These are phyloP conservation scores for Pseudomugil gertrudae DNA, from an alignment of 2,797 vertebrate genomes.

Conservation along the genomic window DNA sequence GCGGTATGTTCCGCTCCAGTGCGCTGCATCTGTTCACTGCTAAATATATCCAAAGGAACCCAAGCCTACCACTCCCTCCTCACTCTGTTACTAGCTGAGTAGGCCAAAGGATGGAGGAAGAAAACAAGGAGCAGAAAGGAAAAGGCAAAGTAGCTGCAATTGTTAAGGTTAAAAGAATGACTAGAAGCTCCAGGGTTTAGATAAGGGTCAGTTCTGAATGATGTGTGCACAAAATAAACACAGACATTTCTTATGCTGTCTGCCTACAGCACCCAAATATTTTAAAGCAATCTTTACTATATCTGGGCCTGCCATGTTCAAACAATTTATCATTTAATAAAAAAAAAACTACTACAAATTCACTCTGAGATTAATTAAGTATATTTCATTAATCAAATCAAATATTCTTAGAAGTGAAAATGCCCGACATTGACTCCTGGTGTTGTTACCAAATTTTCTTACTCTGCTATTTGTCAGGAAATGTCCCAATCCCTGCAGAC, in stretches of 20 bases:
- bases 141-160: constrained; percentile 20
- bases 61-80: constrained; percentile 57
- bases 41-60: constrained; percentile 79
- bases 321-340: too few species aligned
- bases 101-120: constrained; percentile 54
- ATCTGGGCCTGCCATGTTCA: too few species aligned
- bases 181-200: constrained; percentile 17
- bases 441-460: too few species aligned
- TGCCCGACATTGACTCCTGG: too few species aligned
- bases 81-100: constrained; percentile 57
- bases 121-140: constrained; percentile 23
- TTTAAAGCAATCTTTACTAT: too few species aligned
- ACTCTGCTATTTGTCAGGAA: too few species aligned
- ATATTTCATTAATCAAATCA: too few species aligned
- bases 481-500: too few species aligned
- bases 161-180: constrained; percentile 31
- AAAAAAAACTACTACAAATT: too few species aligned
- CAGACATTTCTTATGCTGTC: constrained; percentile 17
- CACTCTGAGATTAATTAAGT: too few species aligned
- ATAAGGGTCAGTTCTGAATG: constrained; percentile 16
- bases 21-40: constrained; percentile 76
- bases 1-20: constrained; percentile 72
- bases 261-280: constrained; percentile 1
- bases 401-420: too few species aligned
- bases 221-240: constrained; percentile 38